phyloP scores from a whole-genome alignment of 1,140 invertebrate genomes.

The Pectinophora gossypiella region DNA sequence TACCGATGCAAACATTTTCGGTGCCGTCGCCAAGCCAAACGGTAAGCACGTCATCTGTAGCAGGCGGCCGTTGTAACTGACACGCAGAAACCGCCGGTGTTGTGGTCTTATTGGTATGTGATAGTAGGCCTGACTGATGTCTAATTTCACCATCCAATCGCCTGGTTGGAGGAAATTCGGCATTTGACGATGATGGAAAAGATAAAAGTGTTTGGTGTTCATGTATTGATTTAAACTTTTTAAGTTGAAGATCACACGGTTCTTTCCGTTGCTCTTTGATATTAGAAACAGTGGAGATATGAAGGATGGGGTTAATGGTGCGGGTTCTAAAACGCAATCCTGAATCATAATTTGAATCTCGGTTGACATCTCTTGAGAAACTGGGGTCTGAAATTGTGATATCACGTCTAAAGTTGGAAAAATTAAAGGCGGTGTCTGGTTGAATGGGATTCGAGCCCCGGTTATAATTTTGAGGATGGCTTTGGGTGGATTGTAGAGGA shows the following conservation, averaged over 20 bases:
- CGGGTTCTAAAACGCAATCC: background rate
- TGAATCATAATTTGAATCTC: background rate
- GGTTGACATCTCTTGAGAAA: background rate
- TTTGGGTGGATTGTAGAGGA: background rate
- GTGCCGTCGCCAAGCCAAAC: conserved; percentile 27
- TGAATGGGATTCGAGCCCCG: background rate
- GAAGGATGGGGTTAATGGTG: background rate
- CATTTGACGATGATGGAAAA: background rate
- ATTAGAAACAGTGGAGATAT: background rate
- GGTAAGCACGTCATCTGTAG: conserved; percentile 22
- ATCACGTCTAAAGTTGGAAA: background rate
- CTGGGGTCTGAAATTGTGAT: background rate
- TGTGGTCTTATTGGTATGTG: conserved; percentile 18
- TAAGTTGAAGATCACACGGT: background rate
- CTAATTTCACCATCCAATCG: background rate
- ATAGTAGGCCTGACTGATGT: background rate
- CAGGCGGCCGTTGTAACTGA: conserved; percentile 17
- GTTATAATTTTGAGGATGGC: background rate
- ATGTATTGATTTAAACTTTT: background rate
- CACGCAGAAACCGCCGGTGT: conserved; percentile 11
- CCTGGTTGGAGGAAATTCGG: background rate
- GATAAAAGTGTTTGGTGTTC: background rate
- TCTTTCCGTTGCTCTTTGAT: background rate
- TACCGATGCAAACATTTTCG: conserved; percentile 25
- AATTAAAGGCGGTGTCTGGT: background rate